Evolutionary conservation across 2,888 invertebrate species (phyloP).

Genomic region (Diarsia rubi): DNA sequence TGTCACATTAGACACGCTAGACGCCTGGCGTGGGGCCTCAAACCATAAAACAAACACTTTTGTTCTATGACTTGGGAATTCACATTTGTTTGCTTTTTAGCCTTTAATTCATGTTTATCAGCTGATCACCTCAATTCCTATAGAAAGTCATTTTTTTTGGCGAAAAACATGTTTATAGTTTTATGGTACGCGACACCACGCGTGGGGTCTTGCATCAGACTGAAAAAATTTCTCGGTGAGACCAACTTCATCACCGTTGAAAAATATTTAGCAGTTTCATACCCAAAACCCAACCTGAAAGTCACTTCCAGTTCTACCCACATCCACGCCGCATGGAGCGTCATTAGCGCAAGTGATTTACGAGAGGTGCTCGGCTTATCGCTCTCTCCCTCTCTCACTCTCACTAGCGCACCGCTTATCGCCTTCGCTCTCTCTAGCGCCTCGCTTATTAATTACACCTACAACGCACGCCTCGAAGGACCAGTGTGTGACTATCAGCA

Average conservation of each 20-base stretch:
- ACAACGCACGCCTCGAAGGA: constrained; percentile 31
- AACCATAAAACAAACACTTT: too few relatives aligned
- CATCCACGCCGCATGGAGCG: constrained; percentile 52
- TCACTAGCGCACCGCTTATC: constrained; percentile 71
- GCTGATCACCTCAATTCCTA: too few relatives aligned
- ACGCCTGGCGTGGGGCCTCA: too few relatives aligned
- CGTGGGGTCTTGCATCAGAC: too few relatives aligned
- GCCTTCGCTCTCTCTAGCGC: constrained; percentile 70
- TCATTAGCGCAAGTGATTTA: constrained; percentile 82
- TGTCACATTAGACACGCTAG: too few relatives aligned
- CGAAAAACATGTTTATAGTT: too few relatives aligned
- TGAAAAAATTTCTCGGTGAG: background rate
- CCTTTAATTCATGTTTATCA: too few relatives aligned
- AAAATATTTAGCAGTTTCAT: background rate
- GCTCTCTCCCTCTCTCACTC: constrained; percentile 57
- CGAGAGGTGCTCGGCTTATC: constrained; percentile 77
- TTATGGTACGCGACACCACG: too few relatives aligned
- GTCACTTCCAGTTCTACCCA: constrained; percentile 45
- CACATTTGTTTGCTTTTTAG: too few relatives aligned
- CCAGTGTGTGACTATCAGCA: constrained; percentile 23
- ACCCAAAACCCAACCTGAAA: background rate
- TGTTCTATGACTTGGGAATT: too few relatives aligned
- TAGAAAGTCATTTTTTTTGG: too few relatives aligned
- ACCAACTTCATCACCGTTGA: background rate
- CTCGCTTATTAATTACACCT: constrained; percentile 78